Percentiles rank a stretch among this genome's conserved stretches.
Conservation (phyloP, 2,797 vertebrate species). For the Carduelis carduelis region DNA sequence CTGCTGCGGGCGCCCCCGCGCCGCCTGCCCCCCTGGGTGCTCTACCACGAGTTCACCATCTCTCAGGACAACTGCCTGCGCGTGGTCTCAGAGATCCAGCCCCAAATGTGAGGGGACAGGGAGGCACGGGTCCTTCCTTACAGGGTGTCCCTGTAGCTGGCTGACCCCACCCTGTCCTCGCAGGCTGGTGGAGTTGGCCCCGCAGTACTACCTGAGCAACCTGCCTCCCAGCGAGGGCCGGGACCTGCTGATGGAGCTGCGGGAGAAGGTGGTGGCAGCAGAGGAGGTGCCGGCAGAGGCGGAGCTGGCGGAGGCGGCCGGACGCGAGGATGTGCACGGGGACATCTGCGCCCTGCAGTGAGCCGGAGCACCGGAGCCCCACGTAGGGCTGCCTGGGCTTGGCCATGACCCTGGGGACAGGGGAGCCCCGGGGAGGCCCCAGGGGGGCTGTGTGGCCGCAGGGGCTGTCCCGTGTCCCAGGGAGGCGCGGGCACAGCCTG, state of each 20-base stretch:
- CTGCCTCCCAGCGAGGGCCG: conserved; percentile 90
- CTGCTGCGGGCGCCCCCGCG: conserved; percentile 76
- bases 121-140: neutral
- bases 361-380: neutral
- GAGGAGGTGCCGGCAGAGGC: neutral
- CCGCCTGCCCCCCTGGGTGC: conserved; percentile 85
- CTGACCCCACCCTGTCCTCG: neutral
- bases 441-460: neutral
- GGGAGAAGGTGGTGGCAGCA: conserved; percentile 65
- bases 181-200: conserved; percentile 90
- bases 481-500: neutral
- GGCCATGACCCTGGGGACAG: neutral
- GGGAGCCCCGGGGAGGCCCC: neutral
- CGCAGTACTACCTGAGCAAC: conserved; percentile 93
- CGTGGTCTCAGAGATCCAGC: conserved; percentile 87
- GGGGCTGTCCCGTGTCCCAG: neutral
- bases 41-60: conserved; percentile 94
- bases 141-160: fast-evolving
- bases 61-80: conserved; percentile 93
- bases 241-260: conserved; percentile 87
- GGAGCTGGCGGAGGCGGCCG: fast-evolving
- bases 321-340: neutral
- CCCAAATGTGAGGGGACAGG: conserved; percentile 84
- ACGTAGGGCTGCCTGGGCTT: neutral
- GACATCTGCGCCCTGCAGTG: conserved; percentile 75